A percentile compares a stretch with the other conserved stretches of the same genome.
These are phyloP conservation scores for Chlorodrepanis virens DNA, from an alignment of 2,113 vertebrate species.

Conservation along the genomic window DNA sequence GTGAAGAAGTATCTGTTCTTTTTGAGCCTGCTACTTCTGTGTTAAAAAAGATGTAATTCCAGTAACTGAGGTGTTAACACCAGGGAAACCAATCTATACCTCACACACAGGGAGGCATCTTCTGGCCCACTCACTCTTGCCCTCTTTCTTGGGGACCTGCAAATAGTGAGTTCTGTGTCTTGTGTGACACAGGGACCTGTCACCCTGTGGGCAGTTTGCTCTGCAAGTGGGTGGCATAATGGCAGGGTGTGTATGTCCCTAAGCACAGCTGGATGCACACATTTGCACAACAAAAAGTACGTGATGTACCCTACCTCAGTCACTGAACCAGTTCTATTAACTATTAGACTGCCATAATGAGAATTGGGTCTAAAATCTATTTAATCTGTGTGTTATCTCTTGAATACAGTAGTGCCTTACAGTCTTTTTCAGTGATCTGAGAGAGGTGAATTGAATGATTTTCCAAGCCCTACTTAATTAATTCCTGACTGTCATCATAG, in stretches of 20 bases:
- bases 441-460: neutral
- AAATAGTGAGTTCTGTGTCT: neutral
- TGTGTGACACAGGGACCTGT: neutral
- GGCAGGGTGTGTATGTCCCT: neutral
- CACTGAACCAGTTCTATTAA: neutral
- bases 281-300: neutral
- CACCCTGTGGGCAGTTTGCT: neutral
- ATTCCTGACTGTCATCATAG: neutral
- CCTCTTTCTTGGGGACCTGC: neutral
- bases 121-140: neutral
- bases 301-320: neutral
- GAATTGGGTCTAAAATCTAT: neutral
- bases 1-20: neutral
- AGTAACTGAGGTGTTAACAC: neutral
- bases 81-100: neutral
- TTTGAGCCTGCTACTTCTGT: neutral
- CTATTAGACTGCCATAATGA: neutral
- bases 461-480: neutral
- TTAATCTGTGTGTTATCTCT: fast-evolving
- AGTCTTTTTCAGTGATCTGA: neutral
- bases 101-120: neutral
- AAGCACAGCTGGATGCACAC: no score
- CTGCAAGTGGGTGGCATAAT: fast-evolving
- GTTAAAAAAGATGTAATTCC: neutral
- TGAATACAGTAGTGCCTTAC: neutral